These are phyloP conservation scores for Simalia tracyae DNA, from an alignment of 2,797 vertebrate genomes.

Conservation along the genomic window DNA sequence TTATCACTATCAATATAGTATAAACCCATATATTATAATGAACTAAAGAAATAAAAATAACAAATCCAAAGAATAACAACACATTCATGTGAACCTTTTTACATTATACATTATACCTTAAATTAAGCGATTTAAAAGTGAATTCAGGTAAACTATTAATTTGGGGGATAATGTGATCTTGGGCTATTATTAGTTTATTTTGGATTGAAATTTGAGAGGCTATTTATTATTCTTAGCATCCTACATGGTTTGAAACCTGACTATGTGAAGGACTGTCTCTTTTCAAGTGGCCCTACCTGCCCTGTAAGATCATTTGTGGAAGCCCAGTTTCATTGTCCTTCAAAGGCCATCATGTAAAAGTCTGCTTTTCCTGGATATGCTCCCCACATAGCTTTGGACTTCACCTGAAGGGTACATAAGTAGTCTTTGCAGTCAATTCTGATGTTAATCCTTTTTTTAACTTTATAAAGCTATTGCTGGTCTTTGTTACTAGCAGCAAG, in stretches of 20 bases:
- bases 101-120: background rate
- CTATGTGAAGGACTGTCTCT: background rate
- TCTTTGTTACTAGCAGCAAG: background rate
- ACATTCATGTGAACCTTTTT: too few relatives aligned
- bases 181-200: background rate
- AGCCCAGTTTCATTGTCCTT: background rate
- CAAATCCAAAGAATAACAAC: background rate
- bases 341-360: background rate
- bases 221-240: background rate
- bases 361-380: background rate
- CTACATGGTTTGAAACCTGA: background rate
- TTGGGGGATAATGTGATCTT: background rate
- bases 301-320: background rate
- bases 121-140: background rate
- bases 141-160: background rate
- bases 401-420: background rate
- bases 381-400: too few relatives aligned
- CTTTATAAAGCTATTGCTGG: background rate
- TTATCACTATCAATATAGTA: background rate
- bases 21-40: background rate
- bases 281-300: background rate
- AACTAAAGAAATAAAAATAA: background rate
- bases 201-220: background rate
- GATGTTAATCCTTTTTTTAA: background rate
- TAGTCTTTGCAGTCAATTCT: background rate